Percentiles rank a stretch among this genome's conserved stretches.
These are phyloP conservation scores for Ctenicera cuprea DNA, from an alignment of 2,888 invertebrate genomes.

Conservation along the genomic window DNA sequence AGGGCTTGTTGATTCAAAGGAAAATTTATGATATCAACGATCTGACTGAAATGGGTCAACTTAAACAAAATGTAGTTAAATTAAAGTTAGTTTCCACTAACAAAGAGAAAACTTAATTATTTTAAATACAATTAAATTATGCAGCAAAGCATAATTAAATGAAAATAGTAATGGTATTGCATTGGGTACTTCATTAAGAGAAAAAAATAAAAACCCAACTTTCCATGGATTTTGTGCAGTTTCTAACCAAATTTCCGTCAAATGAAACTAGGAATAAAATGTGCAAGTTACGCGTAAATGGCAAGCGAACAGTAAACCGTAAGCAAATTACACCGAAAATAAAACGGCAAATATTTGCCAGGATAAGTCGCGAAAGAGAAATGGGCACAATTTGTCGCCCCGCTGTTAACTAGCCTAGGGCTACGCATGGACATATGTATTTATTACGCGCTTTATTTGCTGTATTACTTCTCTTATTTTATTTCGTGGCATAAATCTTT, in stretches of 20 bases:
- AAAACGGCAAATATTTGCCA: conserved; percentile 48
- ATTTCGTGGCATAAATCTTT: conserved; percentile 43
- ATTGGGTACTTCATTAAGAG: too few relatives aligned
- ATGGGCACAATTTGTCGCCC: conserved; percentile 48
- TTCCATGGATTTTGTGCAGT: neutral
- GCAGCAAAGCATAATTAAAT: too few relatives aligned
- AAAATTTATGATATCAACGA: conserved; percentile 14
- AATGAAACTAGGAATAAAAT: conserved; percentile 13
- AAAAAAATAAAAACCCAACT: too few relatives aligned
- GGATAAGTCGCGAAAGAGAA: conserved; percentile 50
- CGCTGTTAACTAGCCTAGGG: conserved; percentile 51
- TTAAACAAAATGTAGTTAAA: too few relatives aligned
- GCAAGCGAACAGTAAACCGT: conserved; percentile 28
- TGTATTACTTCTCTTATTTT: conserved; percentile 43
- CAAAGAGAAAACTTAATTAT: too few relatives aligned
- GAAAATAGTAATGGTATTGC: too few relatives aligned
- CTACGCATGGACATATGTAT: conserved; percentile 50
- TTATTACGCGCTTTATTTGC: conserved; percentile 51
- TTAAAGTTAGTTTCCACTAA: too few relatives aligned
- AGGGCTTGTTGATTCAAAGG: conserved; percentile 1
- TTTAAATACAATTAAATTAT: too few relatives aligned
- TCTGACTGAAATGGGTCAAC: conserved; percentile 1
- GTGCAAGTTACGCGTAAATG: conserved; percentile 18
- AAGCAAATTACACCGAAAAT: conserved; percentile 47
- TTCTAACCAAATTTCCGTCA: conserved; percentile 9